Percentiles rank a stretch among this genome's conserved stretches.
Evolutionary conservation across 2,888 invertebrate species (phyloP).

Genomic region (Coelinius sp.): DNA sequence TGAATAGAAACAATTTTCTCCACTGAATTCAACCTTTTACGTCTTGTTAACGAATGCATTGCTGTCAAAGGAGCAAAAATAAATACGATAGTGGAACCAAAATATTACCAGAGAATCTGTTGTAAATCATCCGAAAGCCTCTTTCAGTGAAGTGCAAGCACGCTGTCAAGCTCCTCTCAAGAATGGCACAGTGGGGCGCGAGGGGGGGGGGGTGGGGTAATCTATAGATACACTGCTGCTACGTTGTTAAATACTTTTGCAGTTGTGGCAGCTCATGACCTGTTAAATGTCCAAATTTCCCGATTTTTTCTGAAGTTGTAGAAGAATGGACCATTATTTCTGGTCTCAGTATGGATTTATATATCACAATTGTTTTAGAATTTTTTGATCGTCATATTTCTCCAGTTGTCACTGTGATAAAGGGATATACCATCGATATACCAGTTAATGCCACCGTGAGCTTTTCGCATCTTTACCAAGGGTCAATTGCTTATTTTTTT

Average conservation of each 20-base stretch:
- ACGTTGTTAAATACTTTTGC: conserved; percentile 44
- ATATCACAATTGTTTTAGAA: too few species aligned
- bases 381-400: too few species aligned
- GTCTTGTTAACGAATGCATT: neutral
- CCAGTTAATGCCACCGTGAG: too few species aligned
- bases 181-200: neutral
- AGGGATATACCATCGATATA: too few species aligned
- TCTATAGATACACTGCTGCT: conserved; percentile 30
- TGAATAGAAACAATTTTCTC: neutral
- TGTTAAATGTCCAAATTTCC: conserved; percentile 12
- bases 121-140: conserved; percentile 12
- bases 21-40: neutral
- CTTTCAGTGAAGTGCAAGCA: conserved; percentile 16
- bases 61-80: neutral
- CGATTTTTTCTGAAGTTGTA: too few species aligned
- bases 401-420: too few species aligned
- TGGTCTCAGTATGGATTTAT: too few species aligned
- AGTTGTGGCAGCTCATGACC: conserved; percentile 38
- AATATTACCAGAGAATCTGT: neutral
- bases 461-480: too few species aligned
- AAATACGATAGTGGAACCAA: neutral
- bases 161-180: conserved; percentile 30
- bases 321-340: too few species aligned
- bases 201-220: neutral
- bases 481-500: too few species aligned